Conservation (phyloP, 2,113 vertebrate species). For the Pangasianodon hypophthalmus region DNA sequence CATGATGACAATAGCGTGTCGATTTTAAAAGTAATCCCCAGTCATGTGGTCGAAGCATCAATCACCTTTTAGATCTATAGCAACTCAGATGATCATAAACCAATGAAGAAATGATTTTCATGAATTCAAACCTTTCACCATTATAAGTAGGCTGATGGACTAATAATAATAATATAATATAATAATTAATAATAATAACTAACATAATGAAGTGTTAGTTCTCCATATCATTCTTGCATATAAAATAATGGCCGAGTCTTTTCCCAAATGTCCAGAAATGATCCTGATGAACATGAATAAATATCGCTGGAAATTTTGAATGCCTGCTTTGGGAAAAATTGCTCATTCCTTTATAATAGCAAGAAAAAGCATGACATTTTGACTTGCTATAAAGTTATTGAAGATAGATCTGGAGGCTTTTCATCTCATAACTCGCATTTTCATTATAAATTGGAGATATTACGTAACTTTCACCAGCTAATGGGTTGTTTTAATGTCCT, state of each 20-base stretch:
- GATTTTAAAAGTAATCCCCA: background rate
- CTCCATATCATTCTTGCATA: background rate
- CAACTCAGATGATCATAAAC: background rate
- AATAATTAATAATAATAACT: too few relatives aligned
- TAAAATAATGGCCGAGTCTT: background rate
- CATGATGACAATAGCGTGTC: background rate
- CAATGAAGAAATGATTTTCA: background rate
- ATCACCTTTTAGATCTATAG: background rate
- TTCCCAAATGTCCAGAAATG: background rate
- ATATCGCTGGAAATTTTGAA: background rate
- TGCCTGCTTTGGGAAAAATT: background rate
- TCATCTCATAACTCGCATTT: slow-evolving; percentile 37
- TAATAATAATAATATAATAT: too few relatives aligned
- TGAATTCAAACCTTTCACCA: background rate
- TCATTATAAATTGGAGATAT: slow-evolving; percentile 24
- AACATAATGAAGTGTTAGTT: background rate
- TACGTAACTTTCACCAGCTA: slow-evolving; percentile 45
- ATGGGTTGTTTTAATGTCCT: slow-evolving; percentile 55
- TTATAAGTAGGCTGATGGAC: background rate
- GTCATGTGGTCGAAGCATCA: background rate
- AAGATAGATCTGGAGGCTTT: slow-evolving; percentile 27
- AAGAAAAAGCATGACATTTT: background rate
- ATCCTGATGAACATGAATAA: background rate
- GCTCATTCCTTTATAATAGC: background rate
- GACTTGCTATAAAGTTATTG: slow-evolving; percentile 36